Evolutionary conservation across 2,797 vertebrate species (phyloP), one percentile per base, ranked within the genome.

Genomic region (Dendrocincla tyrannina): DNA sequence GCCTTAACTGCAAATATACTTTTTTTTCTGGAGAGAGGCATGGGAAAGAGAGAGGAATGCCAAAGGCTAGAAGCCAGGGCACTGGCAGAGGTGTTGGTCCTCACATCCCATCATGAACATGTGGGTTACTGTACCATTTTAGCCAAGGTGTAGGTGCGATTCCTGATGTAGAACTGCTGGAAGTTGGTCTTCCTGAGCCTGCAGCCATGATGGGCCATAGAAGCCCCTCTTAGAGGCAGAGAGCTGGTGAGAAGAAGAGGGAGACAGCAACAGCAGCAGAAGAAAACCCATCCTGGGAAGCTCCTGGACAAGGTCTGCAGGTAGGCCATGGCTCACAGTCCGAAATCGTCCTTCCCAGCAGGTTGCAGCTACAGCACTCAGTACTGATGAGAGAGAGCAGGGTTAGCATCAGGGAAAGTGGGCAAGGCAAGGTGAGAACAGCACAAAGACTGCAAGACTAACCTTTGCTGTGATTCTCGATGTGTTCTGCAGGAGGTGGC

Each of bases 111-210:
- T 19, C 12, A 8, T 6, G n/a, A 79, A 22, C 20, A n/a, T 0
- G 0, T 5, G 25, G 23, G n/a, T 63, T 88, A 75, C 52, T 35
- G 35, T 97, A 98, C 98, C 98, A 67, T 95, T 55, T 91, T 59
- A 24, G 97, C 97, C 91, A 98, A 89, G 12, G 82, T 96, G 66
- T 97, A 97, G 77, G 97, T 98, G 25, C 72, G 85, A 42, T 98
- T 98, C 96, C 63, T 96, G 88, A 98, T 96, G 49, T 95, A 96
- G 6, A 70, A 19, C 59, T 41, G 47, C 80, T 94, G 88, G 60
- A 98, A 97, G 67, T 82, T 32, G 39, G 53, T 39, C 75, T 66
- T 73, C 9, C 82, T 59, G 15, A 98, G 97, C 14, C 17, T 96
- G 94, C 98, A 98, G 46, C 70, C 46, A 4, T 92, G 68, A 23